These are phyloP conservation scores for Psylliodes chrysocephalus DNA, from an alignment of 2,888 invertebrate genomes.

Conservation along the genomic window DNA sequence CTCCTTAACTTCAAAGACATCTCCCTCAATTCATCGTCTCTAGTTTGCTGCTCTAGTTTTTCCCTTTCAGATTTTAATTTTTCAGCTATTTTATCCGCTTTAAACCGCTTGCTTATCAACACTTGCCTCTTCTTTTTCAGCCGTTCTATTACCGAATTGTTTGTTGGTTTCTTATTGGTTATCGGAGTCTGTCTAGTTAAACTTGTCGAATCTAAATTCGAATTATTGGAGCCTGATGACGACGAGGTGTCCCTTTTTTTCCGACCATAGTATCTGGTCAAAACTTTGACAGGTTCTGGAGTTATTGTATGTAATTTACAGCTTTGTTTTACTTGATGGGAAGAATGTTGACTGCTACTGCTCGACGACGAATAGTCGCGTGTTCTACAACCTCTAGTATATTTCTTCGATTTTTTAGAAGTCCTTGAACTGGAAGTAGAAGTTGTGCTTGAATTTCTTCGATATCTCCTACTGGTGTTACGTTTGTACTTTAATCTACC, in stretches of 20 bases:
- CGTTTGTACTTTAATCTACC: not conserved
- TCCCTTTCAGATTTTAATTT: slow-evolving; percentile 86
- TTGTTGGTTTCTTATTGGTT: too few species aligned
- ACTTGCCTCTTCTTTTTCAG: slow-evolving; percentile 94
- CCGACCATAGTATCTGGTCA: slow-evolving; percentile 70
- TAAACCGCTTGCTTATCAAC: slow-evolving; percentile 84
- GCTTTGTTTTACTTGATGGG: not conserved
- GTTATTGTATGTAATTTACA: too few species aligned
- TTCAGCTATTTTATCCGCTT: slow-evolving; percentile 93
- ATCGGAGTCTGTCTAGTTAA: too few species aligned
- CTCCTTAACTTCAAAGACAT: slow-evolving; percentile 87
- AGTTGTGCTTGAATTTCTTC: not conserved
- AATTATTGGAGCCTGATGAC: too few species aligned
- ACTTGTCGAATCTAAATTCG: too few species aligned
- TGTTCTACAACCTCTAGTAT: not conserved
- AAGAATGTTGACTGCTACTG: not conserved
- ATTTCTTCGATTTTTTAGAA: too few species aligned
- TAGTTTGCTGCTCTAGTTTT: slow-evolving; percentile 85
- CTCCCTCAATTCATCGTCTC: slow-evolving; percentile 92
- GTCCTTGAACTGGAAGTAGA: not conserved
- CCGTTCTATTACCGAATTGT: slow-evolving; percentile 79
- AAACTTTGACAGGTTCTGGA: slow-evolving; percentile 54
- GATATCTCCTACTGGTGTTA: not conserved
- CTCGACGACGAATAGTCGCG: not conserved
- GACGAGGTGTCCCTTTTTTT: slow-evolving; percentile 68